phyloP scores from a whole-genome alignment of 2,888 invertebrate genomes.

The Rugalucina vietnamica region DNA sequence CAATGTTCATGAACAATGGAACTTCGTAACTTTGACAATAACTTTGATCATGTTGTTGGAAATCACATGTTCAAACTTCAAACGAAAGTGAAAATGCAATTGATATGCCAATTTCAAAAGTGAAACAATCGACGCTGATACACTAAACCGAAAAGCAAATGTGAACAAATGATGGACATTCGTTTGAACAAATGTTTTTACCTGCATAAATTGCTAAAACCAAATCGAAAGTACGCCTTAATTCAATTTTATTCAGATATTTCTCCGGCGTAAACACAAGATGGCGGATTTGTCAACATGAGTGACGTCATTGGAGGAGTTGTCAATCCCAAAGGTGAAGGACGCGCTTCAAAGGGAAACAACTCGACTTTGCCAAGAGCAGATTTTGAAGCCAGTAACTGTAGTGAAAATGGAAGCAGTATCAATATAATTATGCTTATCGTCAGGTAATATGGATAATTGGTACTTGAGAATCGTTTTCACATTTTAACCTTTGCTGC shows the following conservation, averaged over 20 bases:
- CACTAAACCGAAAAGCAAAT: too few relatives aligned
- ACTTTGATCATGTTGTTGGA: background rate
- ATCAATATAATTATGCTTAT: too few relatives aligned
- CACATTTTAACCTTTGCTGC: too few relatives aligned
- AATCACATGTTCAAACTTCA: too few relatives aligned
- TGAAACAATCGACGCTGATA: background rate
- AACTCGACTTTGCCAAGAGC: too few relatives aligned
- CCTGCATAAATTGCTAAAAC: background rate
- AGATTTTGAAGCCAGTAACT: too few relatives aligned
- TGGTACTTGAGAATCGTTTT: too few relatives aligned
- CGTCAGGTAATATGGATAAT: too few relatives aligned
- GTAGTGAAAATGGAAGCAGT: too few relatives aligned
- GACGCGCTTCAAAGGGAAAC: too few relatives aligned
- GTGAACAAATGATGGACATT: background rate
- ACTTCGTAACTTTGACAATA: too few relatives aligned
- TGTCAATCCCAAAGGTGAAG: conserved; percentile 42
- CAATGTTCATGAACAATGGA: too few relatives aligned
- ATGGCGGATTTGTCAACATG: conserved; percentile 64
- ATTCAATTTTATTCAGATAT: background rate
- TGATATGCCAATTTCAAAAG: background rate
- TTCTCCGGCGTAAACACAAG: conserved; percentile 35
- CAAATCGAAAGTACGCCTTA: background rate
- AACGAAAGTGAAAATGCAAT: background rate
- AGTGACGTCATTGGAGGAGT: conserved; percentile 61
- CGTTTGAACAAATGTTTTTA: background rate